Conservation (phyloP, 2,888 invertebrate genomes). For the Mythimna loreyi region DNA sequence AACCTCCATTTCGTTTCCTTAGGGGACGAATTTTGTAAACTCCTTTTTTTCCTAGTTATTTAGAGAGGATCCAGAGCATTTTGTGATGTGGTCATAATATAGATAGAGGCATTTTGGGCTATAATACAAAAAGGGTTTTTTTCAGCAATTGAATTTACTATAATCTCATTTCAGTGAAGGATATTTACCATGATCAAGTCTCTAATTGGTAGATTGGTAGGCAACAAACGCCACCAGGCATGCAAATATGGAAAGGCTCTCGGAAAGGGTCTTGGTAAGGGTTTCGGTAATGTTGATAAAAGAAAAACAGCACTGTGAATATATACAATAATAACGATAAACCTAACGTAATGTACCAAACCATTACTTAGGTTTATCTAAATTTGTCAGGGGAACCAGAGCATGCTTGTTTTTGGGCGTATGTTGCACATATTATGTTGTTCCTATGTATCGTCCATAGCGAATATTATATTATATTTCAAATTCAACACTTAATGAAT, state of each 20-base stretch:
- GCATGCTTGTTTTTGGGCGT: constrained; percentile 65
- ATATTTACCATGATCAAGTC: constrained; percentile 6
- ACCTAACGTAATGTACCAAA: constrained; percentile 55
- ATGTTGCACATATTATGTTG: too few species aligned
- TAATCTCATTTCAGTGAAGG: not conserved
- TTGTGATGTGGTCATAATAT: not conserved
- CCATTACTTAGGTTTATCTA: constrained; percentile 48
- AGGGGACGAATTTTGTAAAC: too few species aligned
- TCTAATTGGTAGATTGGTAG: not conserved
- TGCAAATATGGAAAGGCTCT: too few species aligned
- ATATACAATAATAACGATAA: constrained; percentile 74
- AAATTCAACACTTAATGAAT: too few species aligned
- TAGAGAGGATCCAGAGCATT: not conserved
- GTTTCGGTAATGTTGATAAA: constrained; percentile 61
- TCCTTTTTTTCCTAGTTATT: too few species aligned
- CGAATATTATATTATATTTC: too few species aligned
- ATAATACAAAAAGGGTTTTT: not conserved
- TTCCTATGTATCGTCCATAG: too few species aligned
- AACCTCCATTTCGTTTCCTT: not conserved
- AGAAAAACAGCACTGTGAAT: constrained; percentile 74
- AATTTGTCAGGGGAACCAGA: constrained; percentile 28
- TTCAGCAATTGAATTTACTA: too few species aligned
- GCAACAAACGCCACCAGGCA: too few species aligned
- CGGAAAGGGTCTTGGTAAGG: too few species aligned
- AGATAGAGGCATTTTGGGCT: too few species aligned